A percentile compares a stretch with the other conserved stretches of the same genome.
Conservation (phyloP, 1,140 invertebrate genomes). For the Frieseomelitta varia region DNA sequence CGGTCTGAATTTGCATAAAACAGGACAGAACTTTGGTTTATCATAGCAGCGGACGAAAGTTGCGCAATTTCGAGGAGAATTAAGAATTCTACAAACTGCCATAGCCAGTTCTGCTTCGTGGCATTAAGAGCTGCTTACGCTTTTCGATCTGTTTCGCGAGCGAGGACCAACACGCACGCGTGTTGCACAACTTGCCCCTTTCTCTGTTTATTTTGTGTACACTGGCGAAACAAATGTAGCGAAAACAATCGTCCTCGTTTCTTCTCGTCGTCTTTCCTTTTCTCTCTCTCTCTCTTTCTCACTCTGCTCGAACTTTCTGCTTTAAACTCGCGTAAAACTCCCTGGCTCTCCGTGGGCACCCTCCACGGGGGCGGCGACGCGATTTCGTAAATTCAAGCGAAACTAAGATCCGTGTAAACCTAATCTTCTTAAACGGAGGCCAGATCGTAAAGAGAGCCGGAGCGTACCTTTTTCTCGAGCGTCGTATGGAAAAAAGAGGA, state of each 20-base stretch:
- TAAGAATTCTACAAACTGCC: constrained; percentile 6
- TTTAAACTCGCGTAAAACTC: constrained; percentile 64
- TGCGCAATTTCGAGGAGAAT: constrained; percentile 3
- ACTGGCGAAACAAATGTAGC: constrained; percentile 48
- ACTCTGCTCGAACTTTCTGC: constrained; percentile 37
- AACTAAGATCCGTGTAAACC: constrained; percentile 67
- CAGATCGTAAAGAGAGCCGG: constrained; percentile 58
- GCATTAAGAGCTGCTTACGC: neutral
- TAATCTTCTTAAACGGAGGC: constrained; percentile 66
- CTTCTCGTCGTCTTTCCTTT: neutral
- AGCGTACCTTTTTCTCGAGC: constrained; percentile 10
- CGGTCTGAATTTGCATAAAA: constrained; percentile 2
- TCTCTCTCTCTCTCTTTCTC: neutral
- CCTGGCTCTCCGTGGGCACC: neutral
- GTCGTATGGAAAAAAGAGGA: neutral
- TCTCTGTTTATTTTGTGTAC: neutral
- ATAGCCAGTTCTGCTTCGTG: neutral
- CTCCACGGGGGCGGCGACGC: constrained; percentile 20
- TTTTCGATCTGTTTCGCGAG: neutral
- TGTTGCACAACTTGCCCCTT: too few relatives aligned
- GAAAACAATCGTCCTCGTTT: constrained; percentile 41
- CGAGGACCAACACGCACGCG: neutral
- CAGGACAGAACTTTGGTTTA: constrained; percentile 2
- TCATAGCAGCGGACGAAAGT: constrained; percentile 12
- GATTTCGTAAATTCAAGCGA: constrained; percentile 67